Evolutionary conservation across 2,113 vertebrate species (phyloP).

Genomic region (Triplophysa rosa): DNA sequence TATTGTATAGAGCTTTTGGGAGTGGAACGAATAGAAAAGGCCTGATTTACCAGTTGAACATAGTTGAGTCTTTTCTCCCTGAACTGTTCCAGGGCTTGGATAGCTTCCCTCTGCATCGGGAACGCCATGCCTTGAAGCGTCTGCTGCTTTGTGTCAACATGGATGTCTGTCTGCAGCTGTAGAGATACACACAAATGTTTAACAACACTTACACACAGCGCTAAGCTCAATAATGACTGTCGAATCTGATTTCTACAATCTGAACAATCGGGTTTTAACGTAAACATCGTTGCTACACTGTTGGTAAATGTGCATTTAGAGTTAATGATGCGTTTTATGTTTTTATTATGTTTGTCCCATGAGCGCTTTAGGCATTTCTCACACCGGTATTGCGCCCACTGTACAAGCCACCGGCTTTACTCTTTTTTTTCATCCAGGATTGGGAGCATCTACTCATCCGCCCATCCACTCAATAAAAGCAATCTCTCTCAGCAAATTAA

Average conservation of each 20-base stretch:
- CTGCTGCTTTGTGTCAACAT: conserved; percentile 91
- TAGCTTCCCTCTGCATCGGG: conserved; percentile 85
- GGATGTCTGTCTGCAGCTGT: conserved; percentile 88
- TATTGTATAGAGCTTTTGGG: neutral
- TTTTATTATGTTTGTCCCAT: no score
- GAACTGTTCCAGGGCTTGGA: conserved; percentile 85
- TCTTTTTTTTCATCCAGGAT: conserved; percentile 12
- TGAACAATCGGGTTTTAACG: neutral
- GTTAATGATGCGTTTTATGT: no score
- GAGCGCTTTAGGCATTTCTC: no score
- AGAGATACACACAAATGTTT: conserved; percentile 43
- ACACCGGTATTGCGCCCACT: no score
- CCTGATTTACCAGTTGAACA: conserved; percentile 88
- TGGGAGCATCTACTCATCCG: neutral
- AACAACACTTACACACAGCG: neutral
- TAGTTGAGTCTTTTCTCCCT: conserved; percentile 87
- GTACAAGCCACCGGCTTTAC: neutral
- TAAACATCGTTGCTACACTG: neutral
- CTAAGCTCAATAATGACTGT: neutral
- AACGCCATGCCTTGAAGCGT: conserved; percentile 94
- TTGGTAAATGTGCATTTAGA: no score
- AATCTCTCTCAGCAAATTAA: conserved; percentile 33
- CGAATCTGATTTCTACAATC: neutral
- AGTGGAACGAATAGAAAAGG: neutral
- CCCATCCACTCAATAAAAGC: conserved; percentile 35